Percentiles rank a stretch among this genome's conserved stretches.
Conservation (phyloP, 35 echinoderm and acorn worm genomes). For the Ophioderma brevispina region DNA sequence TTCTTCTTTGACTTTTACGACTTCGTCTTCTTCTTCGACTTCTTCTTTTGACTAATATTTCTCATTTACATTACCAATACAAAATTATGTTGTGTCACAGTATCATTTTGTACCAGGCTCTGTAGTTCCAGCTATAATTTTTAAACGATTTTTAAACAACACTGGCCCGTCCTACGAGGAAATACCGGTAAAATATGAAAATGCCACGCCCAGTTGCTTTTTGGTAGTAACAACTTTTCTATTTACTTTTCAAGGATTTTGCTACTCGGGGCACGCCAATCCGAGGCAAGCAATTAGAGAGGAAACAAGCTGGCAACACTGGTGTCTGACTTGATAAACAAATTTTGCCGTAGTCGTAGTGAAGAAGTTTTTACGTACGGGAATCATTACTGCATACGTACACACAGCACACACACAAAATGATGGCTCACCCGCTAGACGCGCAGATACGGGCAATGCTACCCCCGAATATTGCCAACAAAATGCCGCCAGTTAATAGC, state of each 20-base stretch:
- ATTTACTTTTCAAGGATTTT: conserved; percentile 4
- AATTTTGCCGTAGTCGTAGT: background rate
- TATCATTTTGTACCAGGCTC: too few relatives aligned
- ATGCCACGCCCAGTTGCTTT: background rate
- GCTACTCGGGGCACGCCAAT: background rate
- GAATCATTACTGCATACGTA: background rate
- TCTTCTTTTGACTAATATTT: too few relatives aligned
- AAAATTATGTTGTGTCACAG: too few relatives aligned
- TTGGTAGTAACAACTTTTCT: background rate
- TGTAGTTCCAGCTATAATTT: too few relatives aligned
- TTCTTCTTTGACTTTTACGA: too few relatives aligned
- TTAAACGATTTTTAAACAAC: too few relatives aligned
- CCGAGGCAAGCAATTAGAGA: background rate
- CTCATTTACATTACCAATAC: too few relatives aligned
- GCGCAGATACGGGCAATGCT: background rate
- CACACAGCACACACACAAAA: conserved; percentile 3
- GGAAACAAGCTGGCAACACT: background rate
- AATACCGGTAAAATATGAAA: too few relatives aligned
- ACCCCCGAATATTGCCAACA: background rate
- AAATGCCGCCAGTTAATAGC: background rate
- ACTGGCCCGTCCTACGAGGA: too few relatives aligned
- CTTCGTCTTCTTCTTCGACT: too few relatives aligned
- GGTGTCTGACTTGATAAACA: conserved; percentile 1
- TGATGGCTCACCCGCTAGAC: conserved; percentile 3
- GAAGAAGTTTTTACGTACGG: background rate